A percentile compares a stretch with the other conserved stretches of the same genome.
Conservation (phyloP, 1,140 invertebrate genomes). For the Cheumatopsyche charites region DNA sequence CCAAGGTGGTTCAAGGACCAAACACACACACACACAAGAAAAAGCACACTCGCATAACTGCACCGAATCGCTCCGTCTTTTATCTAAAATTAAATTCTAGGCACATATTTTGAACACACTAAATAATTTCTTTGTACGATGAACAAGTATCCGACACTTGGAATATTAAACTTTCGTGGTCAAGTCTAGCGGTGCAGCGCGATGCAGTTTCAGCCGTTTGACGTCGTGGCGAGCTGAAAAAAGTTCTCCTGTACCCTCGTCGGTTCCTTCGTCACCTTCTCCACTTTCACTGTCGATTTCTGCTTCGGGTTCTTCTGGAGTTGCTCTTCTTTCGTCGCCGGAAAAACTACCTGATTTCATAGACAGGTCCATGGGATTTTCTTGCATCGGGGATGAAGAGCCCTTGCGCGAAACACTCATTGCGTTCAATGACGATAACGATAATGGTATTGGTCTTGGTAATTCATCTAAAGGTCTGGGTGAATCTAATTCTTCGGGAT, state of each 20-base stretch:
- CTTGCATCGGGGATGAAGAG: conserved; percentile 63
- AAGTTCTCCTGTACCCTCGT: conserved; percentile 59
- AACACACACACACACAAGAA: neutral
- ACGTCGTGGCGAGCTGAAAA: conserved; percentile 55
- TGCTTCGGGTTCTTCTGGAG: conserved; percentile 53
- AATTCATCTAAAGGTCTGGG: conserved; percentile 56
- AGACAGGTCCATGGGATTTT: conserved; percentile 82
- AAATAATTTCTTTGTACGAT: conserved; percentile 38
- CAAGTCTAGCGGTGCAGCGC: conserved; percentile 68
- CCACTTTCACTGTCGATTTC: conserved; percentile 61
- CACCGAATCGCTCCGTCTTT: conserved; percentile 7
- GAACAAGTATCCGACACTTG: conserved; percentile 11
- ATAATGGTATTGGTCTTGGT: conserved; percentile 43
- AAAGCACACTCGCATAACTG: neutral
- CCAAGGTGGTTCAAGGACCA: conserved; percentile 14
- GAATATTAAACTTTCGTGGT: conserved; percentile 63
- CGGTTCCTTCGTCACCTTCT: conserved; percentile 61
- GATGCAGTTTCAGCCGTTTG: conserved; percentile 61
- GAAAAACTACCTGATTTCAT: conserved; percentile 68
- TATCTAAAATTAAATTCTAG: conserved; percentile 26
- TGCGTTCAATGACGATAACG: conserved; percentile 43
- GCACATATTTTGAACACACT: conserved; percentile 40
- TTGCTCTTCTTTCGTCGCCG: conserved; percentile 57
- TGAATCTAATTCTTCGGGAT: conserved; percentile 57
- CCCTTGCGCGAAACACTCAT: conserved; percentile 51